These are phyloP conservation scores for Orchestes rusci DNA, from an alignment of 2,888 invertebrate genomes.

Conservation along the genomic window DNA sequence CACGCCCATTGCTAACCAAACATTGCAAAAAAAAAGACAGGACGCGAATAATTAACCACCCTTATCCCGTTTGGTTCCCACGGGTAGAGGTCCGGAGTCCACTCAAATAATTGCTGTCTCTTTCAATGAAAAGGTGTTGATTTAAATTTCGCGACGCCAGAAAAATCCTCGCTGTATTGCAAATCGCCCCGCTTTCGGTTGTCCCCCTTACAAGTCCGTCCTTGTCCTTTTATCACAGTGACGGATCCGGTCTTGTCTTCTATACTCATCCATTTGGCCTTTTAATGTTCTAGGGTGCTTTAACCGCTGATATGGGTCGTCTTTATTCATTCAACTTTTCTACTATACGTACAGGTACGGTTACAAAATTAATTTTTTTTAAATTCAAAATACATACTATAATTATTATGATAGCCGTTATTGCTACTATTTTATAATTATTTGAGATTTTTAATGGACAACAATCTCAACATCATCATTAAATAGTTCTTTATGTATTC, in stretches of 20 bases:
- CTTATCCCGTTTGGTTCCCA: constrained; percentile 24
- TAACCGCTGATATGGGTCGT: too few relatives aligned
- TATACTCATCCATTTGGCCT: background rate
- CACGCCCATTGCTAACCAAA: constrained; percentile 21
- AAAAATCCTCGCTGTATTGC: constrained; percentile 32
- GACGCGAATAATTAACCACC: constrained; percentile 23
- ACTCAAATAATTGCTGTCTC: constrained; percentile 26
- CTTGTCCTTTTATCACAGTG: constrained; percentile 19
- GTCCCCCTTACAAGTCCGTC: constrained; percentile 10
- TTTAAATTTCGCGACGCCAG: constrained; percentile 35
- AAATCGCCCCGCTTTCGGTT: constrained; percentile 24
- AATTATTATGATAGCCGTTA: too few relatives aligned
- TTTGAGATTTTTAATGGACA: too few relatives aligned
- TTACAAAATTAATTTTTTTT: too few relatives aligned
- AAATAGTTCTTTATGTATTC: too few relatives aligned
- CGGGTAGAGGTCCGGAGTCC: constrained; percentile 20
- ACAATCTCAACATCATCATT: too few relatives aligned
- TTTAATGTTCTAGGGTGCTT: too few relatives aligned
- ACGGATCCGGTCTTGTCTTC: constrained; percentile 5
- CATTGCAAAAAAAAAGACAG: constrained; percentile 22
- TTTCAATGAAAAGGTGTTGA: constrained; percentile 33
- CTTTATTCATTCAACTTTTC: background rate
- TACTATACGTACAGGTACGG: too few relatives aligned
- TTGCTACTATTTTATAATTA: too few relatives aligned
- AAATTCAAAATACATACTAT: too few relatives aligned